These are phyloP conservation scores for Dasyurus viverrinus DNA, from an alignment of 2,113 vertebrate species.

Conservation along the genomic window DNA sequence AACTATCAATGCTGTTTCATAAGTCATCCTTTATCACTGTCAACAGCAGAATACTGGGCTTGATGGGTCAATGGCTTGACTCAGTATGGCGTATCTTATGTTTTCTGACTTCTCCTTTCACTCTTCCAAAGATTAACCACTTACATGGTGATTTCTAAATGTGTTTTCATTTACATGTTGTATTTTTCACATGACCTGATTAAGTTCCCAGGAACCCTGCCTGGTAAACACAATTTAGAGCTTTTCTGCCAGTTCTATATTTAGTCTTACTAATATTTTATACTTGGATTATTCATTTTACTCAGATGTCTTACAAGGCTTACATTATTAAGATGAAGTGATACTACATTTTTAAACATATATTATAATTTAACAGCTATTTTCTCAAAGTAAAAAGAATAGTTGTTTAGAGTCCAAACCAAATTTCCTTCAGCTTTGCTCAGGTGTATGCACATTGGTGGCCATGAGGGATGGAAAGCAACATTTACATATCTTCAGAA, in stretches of 20 bases:
- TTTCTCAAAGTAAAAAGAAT: not conserved
- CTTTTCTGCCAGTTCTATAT: not conserved
- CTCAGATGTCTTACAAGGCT: not conserved
- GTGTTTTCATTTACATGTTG: not conserved
- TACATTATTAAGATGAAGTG: not conserved
- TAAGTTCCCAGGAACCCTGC: not conserved
- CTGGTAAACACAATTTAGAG: not conserved
- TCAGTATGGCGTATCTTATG: not conserved
- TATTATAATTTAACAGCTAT: not conserved
- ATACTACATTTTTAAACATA: not conserved
- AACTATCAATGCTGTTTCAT: too few relatives aligned
- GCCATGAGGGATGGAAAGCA: not conserved
- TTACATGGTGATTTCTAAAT: not conserved
- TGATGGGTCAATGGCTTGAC: not conserved
- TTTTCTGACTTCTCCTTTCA: not conserved
- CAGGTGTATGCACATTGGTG: not conserved
- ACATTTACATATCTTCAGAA: not conserved
- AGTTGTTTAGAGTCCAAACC: not conserved
- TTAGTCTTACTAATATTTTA: constrained; percentile 11
- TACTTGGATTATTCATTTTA: constrained; percentile 25
- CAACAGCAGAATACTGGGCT: not conserved
- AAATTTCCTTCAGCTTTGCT: not conserved
- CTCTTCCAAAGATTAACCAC: not conserved
- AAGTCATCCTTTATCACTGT: not conserved
- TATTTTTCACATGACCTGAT: not conserved